Conservation (phyloP, 2,113 vertebrate species). For the Thinocorus orbignyianus region DNA sequence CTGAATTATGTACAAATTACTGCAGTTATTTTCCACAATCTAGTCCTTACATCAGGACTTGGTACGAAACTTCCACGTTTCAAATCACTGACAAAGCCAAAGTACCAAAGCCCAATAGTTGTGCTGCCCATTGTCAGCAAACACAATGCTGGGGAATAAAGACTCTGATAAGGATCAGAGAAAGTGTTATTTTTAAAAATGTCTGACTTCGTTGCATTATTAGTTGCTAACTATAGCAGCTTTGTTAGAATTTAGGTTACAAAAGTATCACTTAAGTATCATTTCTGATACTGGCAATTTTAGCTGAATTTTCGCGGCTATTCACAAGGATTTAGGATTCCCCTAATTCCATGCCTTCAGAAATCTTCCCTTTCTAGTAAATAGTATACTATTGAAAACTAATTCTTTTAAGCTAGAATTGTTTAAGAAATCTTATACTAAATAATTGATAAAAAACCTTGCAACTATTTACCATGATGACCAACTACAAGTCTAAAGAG, state of each 20-base stretch:
- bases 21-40: slow-evolving; percentile 9
- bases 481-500: not conserved
- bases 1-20: not conserved
- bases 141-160: not conserved
- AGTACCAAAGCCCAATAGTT: not conserved
- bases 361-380: not conserved
- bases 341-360: not conserved
- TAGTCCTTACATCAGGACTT: slow-evolving; percentile 1
- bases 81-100: not conserved
- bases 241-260: not conserved
- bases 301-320: not conserved
- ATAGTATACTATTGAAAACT: not conserved
- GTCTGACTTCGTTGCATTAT: not conserved
- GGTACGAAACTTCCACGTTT: slow-evolving; percentile 14
- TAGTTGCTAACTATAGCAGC: not conserved
- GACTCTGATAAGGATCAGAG: slow-evolving; percentile 6
- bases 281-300: not conserved
- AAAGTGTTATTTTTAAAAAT: slow-evolving; percentile 16
- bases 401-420: not conserved
- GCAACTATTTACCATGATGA: not conserved
- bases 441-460: not conserved
- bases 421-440: not conserved
- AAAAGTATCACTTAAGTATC: not conserved
- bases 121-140: not conserved
- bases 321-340: not conserved